Evolutionary conservation across 2,888 invertebrate genomes (phyloP), one percentile per base, ranked within the genome.

Genomic region (Coenonympha glycerion): DNA sequence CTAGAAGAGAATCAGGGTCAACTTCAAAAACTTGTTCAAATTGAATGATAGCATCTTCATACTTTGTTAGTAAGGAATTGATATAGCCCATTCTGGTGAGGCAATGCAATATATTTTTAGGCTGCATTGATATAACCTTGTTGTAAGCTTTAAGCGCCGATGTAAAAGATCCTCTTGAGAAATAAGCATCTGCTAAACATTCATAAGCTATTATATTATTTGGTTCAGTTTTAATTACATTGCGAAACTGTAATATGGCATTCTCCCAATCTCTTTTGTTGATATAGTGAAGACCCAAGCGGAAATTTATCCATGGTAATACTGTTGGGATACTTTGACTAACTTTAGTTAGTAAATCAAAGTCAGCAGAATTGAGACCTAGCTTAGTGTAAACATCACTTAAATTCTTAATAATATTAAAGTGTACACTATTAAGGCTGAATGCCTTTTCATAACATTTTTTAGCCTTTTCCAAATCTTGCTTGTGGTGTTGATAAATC

Each of bases 71-170:
- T 47, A 91, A 76, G 71, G 90, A 88, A 83, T 94, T 91, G 47
- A 95, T 92, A 53, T 91, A 88, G 0, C 94, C 95, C 61, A 94
- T 90, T 83, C 93, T 94, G 47, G 94, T 89, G 60, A 91, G 88
- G 3, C 95, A 91, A 76, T 95, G 95, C 16, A 90, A 26, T 39
- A 48, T 64, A 63, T 91, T 90, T 16, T 75, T 81, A 6, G 91
- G 84, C 58, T 90, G 88, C 52, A 95, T 74, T 68, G 92, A 90
- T 37, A 92, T 87, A 9, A 93, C 93, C 81, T 92, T 92, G 59
- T 92, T 91, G 74, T 95, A 97, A 26, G 95, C 95, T 71, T 93
- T 94, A 51, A 96, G 82, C n/a, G 97, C 95, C 5, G 97, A 95
- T 37, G 92, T 92, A 69, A 92, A 93, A n/a, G 97, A 95, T 1